Base-by-base conservation (phyloP, 2,113 vertebrate genomes). In the Odontesthes bonariensis region DNA sequence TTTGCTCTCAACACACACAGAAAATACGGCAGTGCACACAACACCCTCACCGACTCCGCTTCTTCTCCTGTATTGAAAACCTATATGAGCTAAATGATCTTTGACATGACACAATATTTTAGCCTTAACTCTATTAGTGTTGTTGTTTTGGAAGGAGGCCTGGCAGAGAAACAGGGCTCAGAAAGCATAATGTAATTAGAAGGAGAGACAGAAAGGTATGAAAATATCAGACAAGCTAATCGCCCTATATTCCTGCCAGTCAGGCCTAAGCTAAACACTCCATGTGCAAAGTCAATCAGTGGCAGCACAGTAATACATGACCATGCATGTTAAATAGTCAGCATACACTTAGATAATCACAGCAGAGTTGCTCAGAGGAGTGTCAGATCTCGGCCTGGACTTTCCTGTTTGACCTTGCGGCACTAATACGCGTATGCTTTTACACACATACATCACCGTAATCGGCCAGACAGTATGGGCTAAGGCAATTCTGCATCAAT, bases 151-250 rank as follows among this genome's bases (percentile, higher is more conserved):
- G 87, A 85, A 74, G 83, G 70, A n/a, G 67, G 82, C 70, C 86
- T 89, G 81, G 82, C 85, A 87, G 81, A 73, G 79, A 90, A 89
- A 90, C 81, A 65, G 66, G 73, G 78, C 85, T 89, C 90, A 69
- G 68, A 86, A 86, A 88, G 82, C 85, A 84, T 89, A 92, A 92
- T 78, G 82, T 85, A 88, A 94, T 94, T 91, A 93, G 71, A 88
- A 51, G 76, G 40, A 79, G 61, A 56, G 58, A 65, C 10, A 42
- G 35, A 66, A 69, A 79, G 22, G 73, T 79, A 79, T 89, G 78
- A 79, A 55, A 88, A 90, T 86, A 91, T 93, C 83, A 83, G 77
- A 76, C 75, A 6, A 74, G 78, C 80, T 91, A 93, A 93, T 92
- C 88, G 86, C 63, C 72, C 70, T 56, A 32, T 86, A 78, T 61